Percentiles rank a stretch among this genome's conserved stretches.
phyloP scores from a whole-genome alignment of 2,797 vertebrate genomes.

The Cephalopachus bancanus region DNA sequence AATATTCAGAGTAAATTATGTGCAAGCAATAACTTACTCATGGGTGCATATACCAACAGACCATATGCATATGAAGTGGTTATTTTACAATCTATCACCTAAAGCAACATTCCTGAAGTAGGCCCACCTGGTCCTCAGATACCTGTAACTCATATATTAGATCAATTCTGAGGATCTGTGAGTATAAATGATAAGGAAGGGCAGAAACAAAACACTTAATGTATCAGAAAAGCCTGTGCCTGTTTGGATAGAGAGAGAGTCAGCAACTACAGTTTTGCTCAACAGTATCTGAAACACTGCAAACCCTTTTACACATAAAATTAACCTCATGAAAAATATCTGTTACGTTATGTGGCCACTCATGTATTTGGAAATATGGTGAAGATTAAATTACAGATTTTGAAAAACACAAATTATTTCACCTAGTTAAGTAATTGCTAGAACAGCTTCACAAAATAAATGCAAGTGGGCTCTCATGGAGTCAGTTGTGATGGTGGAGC shows the following conservation, averaged over 20 bases:
- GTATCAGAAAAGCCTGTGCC: conserved; percentile 68
- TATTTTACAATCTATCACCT: background rate
- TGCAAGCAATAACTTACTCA: background rate
- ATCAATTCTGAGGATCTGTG: background rate
- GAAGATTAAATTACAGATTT: conserved; percentile 72
- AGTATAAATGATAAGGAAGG: background rate
- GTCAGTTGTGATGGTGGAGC: conserved; percentile 60
- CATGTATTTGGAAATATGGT: conserved; percentile 81
- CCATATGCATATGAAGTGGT: background rate
- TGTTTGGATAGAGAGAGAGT: conserved; percentile 80
- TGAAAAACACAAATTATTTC: conserved; percentile 50
- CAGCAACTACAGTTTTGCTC: conserved; percentile 77
- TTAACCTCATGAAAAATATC: conserved; percentile 84
- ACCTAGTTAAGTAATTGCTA: conserved; percentile 69
- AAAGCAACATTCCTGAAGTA: background rate
- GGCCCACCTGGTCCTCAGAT: background rate
- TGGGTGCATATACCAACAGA: background rate
- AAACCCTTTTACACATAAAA: conserved; percentile 85
- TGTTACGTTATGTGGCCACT: conserved; percentile 81
- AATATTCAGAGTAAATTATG: background rate
- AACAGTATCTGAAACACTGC: conserved; percentile 83
- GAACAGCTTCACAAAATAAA: conserved; percentile 69
- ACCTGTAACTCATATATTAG: background rate
- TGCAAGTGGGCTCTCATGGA: conserved; percentile 58
- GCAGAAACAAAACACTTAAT: background rate